Percentiles rank a stretch among this genome's conserved stretches.
Evolutionary conservation across 2,113 vertebrate species (phyloP).

Genomic region (Ptilonorhynchus violaceus): DNA sequence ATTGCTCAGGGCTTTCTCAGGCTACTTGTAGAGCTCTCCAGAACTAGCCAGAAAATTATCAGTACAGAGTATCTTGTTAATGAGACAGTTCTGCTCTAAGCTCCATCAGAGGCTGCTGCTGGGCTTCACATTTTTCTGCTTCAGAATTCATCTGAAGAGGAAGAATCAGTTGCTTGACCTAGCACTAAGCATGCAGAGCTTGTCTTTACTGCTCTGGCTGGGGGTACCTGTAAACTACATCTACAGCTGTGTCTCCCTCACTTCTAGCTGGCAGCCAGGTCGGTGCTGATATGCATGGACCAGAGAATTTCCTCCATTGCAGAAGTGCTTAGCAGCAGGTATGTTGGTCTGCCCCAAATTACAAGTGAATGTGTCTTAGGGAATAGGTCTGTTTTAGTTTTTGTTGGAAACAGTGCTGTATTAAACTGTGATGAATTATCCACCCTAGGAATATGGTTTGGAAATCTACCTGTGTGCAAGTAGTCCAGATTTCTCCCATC

Average conservation of each 20-base stretch:
- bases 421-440: background rate
- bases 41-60: background rate
- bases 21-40: background rate
- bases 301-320: slow-evolving; percentile 40
- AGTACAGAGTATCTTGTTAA: background rate
- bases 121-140: background rate
- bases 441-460: background rate
- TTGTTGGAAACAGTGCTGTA: background rate
- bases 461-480: background rate
- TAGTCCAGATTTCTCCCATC: background rate
- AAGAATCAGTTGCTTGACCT: background rate
- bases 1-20: background rate
- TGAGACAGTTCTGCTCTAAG: background rate
- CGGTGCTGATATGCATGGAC: background rate
- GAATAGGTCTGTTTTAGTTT: background rate
- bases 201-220: background rate
- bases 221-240: background rate
- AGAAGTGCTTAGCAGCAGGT: slow-evolving; percentile 60
- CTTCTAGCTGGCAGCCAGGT: slow-evolving; percentile 12
- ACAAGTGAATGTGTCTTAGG: background rate
- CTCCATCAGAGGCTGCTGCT: background rate
- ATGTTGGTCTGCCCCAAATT: background rate
- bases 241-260: background rate
- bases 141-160: background rate
- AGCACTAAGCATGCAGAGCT: background rate